Evolutionary conservation across 2,797 vertebrate species (phyloP), one percentile per base, ranked within the genome.

Genomic region (Ptychadena robeensis): DNA sequence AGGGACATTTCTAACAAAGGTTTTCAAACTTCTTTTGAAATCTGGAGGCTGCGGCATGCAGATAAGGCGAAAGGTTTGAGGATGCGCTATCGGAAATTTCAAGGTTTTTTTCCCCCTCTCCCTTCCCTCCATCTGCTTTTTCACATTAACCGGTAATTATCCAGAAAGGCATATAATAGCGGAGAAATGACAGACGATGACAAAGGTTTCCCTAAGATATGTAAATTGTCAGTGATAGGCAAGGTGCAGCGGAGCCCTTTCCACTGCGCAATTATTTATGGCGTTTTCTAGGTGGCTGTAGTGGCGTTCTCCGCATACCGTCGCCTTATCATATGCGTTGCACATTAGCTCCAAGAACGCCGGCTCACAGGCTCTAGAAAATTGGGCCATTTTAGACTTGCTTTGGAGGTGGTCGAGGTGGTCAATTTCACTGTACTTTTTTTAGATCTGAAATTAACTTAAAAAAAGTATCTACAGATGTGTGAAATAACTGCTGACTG

Each of bases 61-160:
- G 94, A 94, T 94, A 94, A 95, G 93, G 91, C 87, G 90, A 91
- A 89, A 92, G 90, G 93, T 93, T 92, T 93, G 91, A 92, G 91
- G 90, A 93, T 93, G 93, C 91, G 92, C 90, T 93, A 93, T 93
- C 91, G 89, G 92, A 93, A 92, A 93, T 94, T 94, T 93, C 90
- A 93, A 93, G 89, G 90, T 90, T 91, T 91, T 90, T 79, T 89
- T 89, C 57, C 59, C 38, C 34, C 35, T n/a, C 57, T 59, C 25
- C 2, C 10, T 53, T 38, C 30, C 66, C 79, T 73, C 89, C 90
- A 93, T 93, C 91, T 91, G 91, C 90, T 91, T 94, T 91, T 94
- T 93, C 92, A 93, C 89, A 93, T 94, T 94, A 93, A 93, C 91
- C 93, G 91, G 90, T 93, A 93, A 93, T 94, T 94, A 93, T 93